Evolutionary conservation across 2,888 invertebrate species (phyloP), one percentile per base, ranked within the genome.

Genomic region (Melanophora roralis): DNA sequence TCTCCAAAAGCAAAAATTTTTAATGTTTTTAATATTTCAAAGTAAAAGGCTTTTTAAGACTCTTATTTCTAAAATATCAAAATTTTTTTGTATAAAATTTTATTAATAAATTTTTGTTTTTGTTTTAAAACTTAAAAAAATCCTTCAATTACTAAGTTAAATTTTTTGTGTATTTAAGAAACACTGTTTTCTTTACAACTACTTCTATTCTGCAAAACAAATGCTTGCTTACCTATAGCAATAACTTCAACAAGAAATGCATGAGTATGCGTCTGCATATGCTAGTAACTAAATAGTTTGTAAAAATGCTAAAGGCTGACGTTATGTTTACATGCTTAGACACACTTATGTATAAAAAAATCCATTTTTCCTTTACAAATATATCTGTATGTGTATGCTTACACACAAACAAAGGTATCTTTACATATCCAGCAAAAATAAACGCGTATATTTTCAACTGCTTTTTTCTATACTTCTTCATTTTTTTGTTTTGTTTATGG

Each of bases 241-340:
- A n/a, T n/a, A 36, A 51, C 43, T 16, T 32, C 14, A 34, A 49
- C 14, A 60, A 65, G n/a, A 27, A 27, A 6, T 27, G 6, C 6
- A 6, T 27, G 6, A 27, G 27, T 27, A 27, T 27, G 27, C 6
- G 27, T 27, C 32, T 8, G 27, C 21, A 9, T 19, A 65, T 57
- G 51, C 60, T 53, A 45, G 55, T 51, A 40, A 40, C 47, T 36
- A 55, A 55, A 53, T 59, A 71, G 59, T 74, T 71, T 65, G 51
- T 59, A 65, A 40, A 59, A 71, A 72, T 45, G 72, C 77, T 59
- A 77, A 77, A 60, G 77, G 65, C 71, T 77, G 34, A 71, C 64
- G 68, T 69, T 76, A 27, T 53, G 12, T 36, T 53, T 43, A 53
- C 47, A 51, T 23, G 9, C n/a, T 45, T 11, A 16, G 21, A 34